Base-by-base conservation (phyloP, 2,797 vertebrate genomes). In the Agapornis canus region DNA sequence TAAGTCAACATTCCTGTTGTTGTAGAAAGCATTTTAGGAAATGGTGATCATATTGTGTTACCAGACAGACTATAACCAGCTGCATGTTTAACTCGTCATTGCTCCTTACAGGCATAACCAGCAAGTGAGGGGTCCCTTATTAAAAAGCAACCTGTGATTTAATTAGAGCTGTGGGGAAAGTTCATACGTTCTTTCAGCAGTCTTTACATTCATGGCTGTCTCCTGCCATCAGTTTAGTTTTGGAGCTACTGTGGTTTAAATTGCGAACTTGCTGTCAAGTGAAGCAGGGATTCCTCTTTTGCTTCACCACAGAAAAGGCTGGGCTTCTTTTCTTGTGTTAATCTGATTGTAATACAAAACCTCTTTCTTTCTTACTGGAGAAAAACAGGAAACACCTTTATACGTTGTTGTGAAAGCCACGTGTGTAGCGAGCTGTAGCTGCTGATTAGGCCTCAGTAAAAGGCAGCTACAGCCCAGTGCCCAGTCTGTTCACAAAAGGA, bases 301-400 rank as follows among this genome's bases (percentile, higher is more conserved):
- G 76, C 79, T 90, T 78, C 66, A 93, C 86, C 91, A 91, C 94
- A 96, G 82, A 95, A 95, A 89, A 82, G 84, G 76, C 68, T 90
- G 75, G 77, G 57, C 69, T 66, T 89, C 92, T 96, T 93, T 81
- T 89, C 48, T 77, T 95, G 39, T 89, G 94, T 86, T 93, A 97
- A 94, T 96, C 72, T 97, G 92, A 95, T 97, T 79, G 82, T 83
- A 70, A 85, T 97, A 82, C 70, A 94, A 94, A 84, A 90, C 79
- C 71, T 79, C 66, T 86, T 76, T 95, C 83, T 93, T 92, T 95
- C 79, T 93, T 37, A 71, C 89, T 48, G 87, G 82, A 95, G 87
- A 95, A 97, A 96, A 97, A 97, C 95, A 97, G 95, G 95, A 97
- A 97, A 96, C 97, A 93, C 92, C 96, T 97, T 98, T 96, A 31